Evolutionary conservation across 2,113 vertebrate species (phyloP).

Genomic region (Podocnemis expansa): DNA sequence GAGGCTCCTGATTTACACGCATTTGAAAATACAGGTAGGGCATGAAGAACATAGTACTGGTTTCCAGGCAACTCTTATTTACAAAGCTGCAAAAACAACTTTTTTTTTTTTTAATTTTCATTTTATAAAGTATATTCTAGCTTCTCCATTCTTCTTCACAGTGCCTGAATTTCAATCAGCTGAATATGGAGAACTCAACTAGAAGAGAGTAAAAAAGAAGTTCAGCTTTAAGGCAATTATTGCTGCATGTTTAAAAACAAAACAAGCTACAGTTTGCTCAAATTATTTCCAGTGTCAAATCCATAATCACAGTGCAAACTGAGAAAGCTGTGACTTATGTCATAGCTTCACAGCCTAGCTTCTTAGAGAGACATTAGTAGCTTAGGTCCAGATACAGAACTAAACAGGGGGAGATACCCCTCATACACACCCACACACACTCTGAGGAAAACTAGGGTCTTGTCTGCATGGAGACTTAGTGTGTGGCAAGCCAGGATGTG

Average conservation of each 20-base stretch:
- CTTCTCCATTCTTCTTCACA: constrained; percentile 11
- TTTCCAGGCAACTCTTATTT: constrained; percentile 48
- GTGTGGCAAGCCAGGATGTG: background rate
- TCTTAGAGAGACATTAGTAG: background rate
- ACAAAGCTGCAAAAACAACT: constrained; percentile 18
- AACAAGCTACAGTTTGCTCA: background rate
- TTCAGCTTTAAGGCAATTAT: constrained; percentile 9
- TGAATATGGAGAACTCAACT: constrained; percentile 84
- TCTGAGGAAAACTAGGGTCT: background rate
- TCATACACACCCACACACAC: background rate
- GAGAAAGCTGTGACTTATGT: background rate
- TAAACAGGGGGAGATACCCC: background rate
- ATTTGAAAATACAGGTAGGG: background rate
- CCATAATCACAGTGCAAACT: background rate
- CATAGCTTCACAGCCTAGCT: background rate
- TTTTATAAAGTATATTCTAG: background rate
- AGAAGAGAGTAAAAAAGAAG: constrained; percentile 63
- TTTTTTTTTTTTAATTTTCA: constrained; percentile 13
- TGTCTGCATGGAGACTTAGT: background rate
- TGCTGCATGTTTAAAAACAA: background rate
- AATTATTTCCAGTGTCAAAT: background rate
- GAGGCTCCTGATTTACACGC: background rate
- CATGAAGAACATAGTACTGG: background rate
- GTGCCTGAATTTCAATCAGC: constrained; percentile 67
- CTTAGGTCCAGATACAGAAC: background rate